Evolutionary conservation across 2,797 vertebrate species (phyloP).

Genomic region (Sandelia bainsii): DNA sequence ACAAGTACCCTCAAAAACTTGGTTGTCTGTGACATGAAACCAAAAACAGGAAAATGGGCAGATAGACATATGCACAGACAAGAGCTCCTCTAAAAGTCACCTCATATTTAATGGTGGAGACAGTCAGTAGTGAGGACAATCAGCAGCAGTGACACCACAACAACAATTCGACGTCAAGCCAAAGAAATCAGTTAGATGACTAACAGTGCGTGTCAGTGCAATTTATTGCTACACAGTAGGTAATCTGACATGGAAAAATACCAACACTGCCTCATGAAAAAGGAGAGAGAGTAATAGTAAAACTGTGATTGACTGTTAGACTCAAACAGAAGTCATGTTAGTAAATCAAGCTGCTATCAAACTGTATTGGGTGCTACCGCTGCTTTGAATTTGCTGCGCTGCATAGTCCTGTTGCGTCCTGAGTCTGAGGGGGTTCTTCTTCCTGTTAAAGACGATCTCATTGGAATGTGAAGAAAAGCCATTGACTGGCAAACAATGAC

Average conservation of each 20-base stretch:
- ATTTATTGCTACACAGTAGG: conserved; percentile 22
- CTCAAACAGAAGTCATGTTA: conserved; percentile 1
- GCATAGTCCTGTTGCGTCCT: conserved; percentile 8
- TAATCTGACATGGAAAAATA: conserved; percentile 14
- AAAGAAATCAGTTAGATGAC: conserved; percentile 33
- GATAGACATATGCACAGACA: conserved; percentile 12
- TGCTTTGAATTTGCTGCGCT: conserved; percentile 30
- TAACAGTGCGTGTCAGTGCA: conserved; percentile 22
- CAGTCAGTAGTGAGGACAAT: background rate
- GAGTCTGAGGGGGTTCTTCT: conserved; percentile 16
- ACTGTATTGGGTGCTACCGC: conserved; percentile 41
- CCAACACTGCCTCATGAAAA: conserved; percentile 20
- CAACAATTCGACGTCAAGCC: conserved; percentile 6
- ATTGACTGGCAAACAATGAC: conserved; percentile 44
- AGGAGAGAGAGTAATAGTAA: background rate
- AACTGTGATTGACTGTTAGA: background rate
- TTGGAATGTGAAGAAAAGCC: conserved; percentile 81
- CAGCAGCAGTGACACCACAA: conserved; percentile 24
- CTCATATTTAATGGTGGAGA: background rate
- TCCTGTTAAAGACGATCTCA: conserved; percentile 34
- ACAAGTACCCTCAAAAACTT: conserved; percentile 31
- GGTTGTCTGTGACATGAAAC: conserved; percentile 28
- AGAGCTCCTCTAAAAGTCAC: conserved; percentile 16
- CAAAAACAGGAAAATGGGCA: conserved; percentile 38
- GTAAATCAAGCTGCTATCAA: conserved; percentile 47